Percentiles rank a stretch among this genome's conserved stretches.
These are phyloP conservation scores for Triops cancriformis DNA, from an alignment of 1,140 invertebrate genomes.

Conservation along the genomic window DNA sequence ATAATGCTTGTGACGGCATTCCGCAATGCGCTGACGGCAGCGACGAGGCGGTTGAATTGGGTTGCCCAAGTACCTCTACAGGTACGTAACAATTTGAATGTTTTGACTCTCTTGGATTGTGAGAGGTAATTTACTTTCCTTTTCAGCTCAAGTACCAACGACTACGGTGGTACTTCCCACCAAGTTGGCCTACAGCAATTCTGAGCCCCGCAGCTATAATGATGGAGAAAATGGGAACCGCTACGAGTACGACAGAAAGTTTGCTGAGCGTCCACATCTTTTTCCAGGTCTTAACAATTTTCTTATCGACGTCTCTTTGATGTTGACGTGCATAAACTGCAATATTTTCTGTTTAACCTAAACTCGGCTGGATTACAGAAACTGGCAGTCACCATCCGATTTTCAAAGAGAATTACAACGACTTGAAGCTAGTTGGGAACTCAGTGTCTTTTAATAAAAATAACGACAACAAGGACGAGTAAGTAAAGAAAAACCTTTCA, in stretches of 20 bases:
- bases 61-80: conserved; percentile 51
- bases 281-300: neutral
- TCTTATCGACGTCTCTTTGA: neutral
- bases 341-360: neutral
- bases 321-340: neutral
- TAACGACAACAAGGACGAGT: neutral
- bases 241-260: neutral
- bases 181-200: neutral
- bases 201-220: neutral
- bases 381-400: neutral
- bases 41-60: conserved; percentile 73
- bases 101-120: too few relatives aligned
- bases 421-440: neutral
- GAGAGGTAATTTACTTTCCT: neutral
- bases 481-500: neutral
- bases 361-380: neutral
- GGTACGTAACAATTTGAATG: neutral
- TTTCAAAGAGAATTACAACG: neutral
- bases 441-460: neutral
- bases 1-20: conserved; percentile 91
- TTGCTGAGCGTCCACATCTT: neutral
- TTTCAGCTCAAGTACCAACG: neutral
- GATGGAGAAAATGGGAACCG: neutral
- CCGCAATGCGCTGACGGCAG: conserved; percentile 85
- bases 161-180: neutral